Percentiles rank a stretch among this genome's conserved stretches.
These are phyloP conservation scores for Drosophila fungiperda DNA, from an alignment of 2,888 invertebrate species.

Conservation along the genomic window DNA sequence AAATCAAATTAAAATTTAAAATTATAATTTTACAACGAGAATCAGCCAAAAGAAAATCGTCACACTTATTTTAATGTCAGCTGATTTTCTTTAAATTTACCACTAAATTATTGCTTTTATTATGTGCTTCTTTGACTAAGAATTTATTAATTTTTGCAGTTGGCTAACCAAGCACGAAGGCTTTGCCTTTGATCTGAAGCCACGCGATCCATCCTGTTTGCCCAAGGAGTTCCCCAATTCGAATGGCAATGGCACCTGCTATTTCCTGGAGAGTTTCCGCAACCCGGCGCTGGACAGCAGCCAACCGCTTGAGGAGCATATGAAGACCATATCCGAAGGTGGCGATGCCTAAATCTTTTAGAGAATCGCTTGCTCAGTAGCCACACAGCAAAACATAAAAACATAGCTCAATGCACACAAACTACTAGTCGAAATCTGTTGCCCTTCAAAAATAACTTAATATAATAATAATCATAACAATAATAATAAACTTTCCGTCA, in stretches of 20 bases:
- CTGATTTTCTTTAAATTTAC: background rate
- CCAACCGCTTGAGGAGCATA: slow-evolving; percentile 85
- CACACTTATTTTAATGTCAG: background rate
- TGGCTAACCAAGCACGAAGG: slow-evolving; percentile 91
- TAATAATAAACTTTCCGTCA: slow-evolving; percentile 65
- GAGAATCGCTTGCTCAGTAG: slow-evolving; percentile 62
- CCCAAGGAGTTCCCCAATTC: slow-evolving; percentile 94
- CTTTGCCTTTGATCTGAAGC: slow-evolving; percentile 89
- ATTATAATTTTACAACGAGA: background rate
- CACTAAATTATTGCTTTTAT: background rate
- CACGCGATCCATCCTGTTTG: slow-evolving; percentile 90
- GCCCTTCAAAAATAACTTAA: slow-evolving; percentile 22
- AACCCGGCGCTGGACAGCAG: slow-evolving; percentile 89
- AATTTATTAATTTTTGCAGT: slow-evolving; percentile 85
- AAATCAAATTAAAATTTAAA: background rate
- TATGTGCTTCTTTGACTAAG: background rate
- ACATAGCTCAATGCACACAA: slow-evolving; percentile 68
- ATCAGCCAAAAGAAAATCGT: background rate
- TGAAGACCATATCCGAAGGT: slow-evolving; percentile 81
- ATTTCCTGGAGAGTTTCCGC: slow-evolving; percentile 92
- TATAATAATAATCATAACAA: slow-evolving; percentile 2
- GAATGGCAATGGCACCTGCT: slow-evolving; percentile 91
- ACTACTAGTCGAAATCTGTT: slow-evolving; percentile 69
- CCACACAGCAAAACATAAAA: slow-evolving; percentile 18
- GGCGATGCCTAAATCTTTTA: slow-evolving; percentile 65